Base-by-base conservation (phyloP, 1,140 invertebrate genomes). In the Bathynomus jamesi region DNA sequence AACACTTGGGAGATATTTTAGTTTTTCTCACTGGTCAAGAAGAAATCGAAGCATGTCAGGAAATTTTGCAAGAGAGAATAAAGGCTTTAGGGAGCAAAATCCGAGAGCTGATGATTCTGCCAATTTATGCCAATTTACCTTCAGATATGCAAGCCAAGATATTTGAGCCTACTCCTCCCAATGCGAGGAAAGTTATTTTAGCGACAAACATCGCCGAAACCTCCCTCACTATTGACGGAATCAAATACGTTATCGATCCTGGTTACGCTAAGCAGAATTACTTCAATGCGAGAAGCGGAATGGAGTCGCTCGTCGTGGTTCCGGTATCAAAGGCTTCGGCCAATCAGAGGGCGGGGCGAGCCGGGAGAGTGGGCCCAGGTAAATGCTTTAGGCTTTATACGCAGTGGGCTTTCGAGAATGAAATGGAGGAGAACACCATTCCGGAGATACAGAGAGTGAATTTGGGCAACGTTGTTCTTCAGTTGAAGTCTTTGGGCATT, bases 131-230 rank as follows among this genome's bases (percentile, higher is more conserved):
- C 4, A 99, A 98, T 85, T 85, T 99, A 13, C 97, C 98, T 0
- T 96, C 94, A 80, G 98, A 99, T 76, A 94, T 99, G 90, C 98
- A 99, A 84, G 91, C 94, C 3, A 98, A 98, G 83, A 98, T 98
- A 78, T 98, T 99, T 83, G 90, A 95, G 78, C 94, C 94, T 0
- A 98, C 96, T 13, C 96, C 96, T 60, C 90, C 92, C 27, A 92
- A 93, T 71, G 94, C 96, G 1, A 86, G 97, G 78, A 99, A 96
- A 85, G 92, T 98, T 28, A 90, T 99, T 21, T 83, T 99, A 25
- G 97, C 97, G 1, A 99, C 98, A 25, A 99, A 99, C 81, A 99
- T 99, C 80, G 98, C 98, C 0, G 96, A 99, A 85, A 99, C 98
- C 24, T 99, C 96, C 4, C 84, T 99, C 10, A 99, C 98, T 1